phyloP scores from a whole-genome alignment of 2,797 vertebrate species.

The Sebastes diaconus region DNA sequence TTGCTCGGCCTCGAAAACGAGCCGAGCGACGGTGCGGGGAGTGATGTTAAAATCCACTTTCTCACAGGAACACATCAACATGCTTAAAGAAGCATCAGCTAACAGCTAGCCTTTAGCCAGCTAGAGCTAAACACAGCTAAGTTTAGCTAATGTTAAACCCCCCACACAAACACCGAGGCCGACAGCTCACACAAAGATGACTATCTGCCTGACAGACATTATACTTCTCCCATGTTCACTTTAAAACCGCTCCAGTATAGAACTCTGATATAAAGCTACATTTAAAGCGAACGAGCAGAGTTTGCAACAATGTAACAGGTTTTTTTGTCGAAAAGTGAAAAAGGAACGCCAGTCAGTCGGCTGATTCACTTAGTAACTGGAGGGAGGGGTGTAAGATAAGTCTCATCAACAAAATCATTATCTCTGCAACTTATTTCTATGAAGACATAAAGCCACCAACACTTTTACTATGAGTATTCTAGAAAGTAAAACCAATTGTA shows the following conservation, averaged over 20 bases:
- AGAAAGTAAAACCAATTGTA: rapidly evolving
- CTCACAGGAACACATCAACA: conserved; percentile 86
- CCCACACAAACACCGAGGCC: too few species aligned
- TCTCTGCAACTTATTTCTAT: rapidly evolving
- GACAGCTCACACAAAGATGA: conserved; percentile 33
- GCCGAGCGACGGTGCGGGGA: conserved; percentile 78
- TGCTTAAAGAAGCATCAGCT: conserved; percentile 63
- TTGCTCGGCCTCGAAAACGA: conserved; percentile 82
- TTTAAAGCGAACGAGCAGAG: not conserved
- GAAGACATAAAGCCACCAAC: rapidly evolving
- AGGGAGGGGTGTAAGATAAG: rapidly evolving
- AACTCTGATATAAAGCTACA: not conserved
- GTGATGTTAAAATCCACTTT: conserved; percentile 84
- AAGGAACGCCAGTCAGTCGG: conserved; percentile 23
- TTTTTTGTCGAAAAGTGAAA: conserved; percentile 48
- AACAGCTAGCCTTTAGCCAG: conserved; percentile 51
- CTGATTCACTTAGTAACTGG: not conserved
- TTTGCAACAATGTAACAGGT: too few species aligned
- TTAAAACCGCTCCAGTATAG: conserved; percentile 20
- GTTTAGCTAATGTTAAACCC: conserved; percentile 23
- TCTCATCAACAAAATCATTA: rapidly evolving
- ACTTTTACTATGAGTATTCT: rapidly evolving
- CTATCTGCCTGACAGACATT: conserved; percentile 19
- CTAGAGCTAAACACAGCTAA: conserved; percentile 20
- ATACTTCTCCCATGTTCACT: conserved; percentile 34